Evolutionary conservation across 2,113 vertebrate species (phyloP).

Genomic region (Corydoras maculifer): DNA sequence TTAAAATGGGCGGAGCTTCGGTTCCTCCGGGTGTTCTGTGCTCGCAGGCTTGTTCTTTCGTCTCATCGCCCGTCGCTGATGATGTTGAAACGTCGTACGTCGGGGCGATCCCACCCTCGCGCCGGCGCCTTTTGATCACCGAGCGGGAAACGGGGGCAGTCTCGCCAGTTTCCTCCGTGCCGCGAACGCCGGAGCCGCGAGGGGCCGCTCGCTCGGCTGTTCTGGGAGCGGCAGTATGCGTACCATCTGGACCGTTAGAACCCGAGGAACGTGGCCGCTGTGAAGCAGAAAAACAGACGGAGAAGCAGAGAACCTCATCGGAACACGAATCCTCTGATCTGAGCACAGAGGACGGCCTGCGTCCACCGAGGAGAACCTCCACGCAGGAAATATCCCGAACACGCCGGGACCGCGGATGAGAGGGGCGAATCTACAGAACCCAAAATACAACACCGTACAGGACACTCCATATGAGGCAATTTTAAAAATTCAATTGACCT

Average conservation of each 20-base stretch:
- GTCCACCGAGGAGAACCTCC: too few relatives aligned
- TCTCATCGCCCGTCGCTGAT: conserved; percentile 20
- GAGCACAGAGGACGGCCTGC: too few relatives aligned
- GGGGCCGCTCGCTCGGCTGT: conserved; percentile 40
- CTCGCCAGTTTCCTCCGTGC: background rate
- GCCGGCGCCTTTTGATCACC: conserved; percentile 2
- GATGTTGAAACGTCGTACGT: conserved; percentile 27
- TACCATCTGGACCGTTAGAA: conserved; percentile 49
- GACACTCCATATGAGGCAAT: too few relatives aligned
- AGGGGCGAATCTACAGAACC: too few relatives aligned
- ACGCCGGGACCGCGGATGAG: too few relatives aligned
- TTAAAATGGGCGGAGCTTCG: conserved; percentile 29
- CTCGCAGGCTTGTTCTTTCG: conserved; percentile 31
- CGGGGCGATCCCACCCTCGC: background rate
- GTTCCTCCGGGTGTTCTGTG: conserved; percentile 25
- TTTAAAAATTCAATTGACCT: too few relatives aligned
- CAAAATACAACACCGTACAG: too few relatives aligned
- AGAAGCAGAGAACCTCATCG: too few relatives aligned
- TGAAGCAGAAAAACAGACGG: conserved; percentile 10
- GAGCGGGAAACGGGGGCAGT: background rate
- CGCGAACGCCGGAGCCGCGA: conserved; percentile 20
- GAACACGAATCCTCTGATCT: too few relatives aligned
- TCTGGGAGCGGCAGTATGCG: conserved; percentile 36
- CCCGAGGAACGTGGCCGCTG: conserved; percentile 25
- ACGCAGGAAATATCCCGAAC: too few relatives aligned